Percentiles rank a stretch among this genome's conserved stretches.
phyloP scores from a whole-genome alignment of 2,113 vertebrate genomes.

The Vicugna pacos region DNA sequence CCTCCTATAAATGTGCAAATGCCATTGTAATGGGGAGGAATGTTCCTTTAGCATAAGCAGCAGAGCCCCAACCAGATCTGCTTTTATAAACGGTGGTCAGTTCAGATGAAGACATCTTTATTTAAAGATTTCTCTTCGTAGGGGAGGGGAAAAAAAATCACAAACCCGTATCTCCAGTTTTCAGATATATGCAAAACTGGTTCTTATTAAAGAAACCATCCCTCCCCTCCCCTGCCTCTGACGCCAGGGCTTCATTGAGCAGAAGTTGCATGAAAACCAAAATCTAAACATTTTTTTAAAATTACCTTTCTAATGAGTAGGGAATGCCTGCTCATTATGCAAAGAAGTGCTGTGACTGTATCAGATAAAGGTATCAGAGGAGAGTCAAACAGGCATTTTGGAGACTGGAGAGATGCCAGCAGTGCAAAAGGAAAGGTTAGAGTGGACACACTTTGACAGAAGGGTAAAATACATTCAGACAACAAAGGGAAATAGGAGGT shows the following conservation, averaged over 20 bases:
- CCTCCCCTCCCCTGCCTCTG: constrained; percentile 35
- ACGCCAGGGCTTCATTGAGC: constrained; percentile 84
- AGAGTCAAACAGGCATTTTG: constrained; percentile 77
- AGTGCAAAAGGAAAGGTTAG: constrained; percentile 65
- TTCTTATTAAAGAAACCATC: constrained; percentile 33
- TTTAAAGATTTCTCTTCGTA: constrained; percentile 80
- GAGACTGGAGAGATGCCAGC: constrained; percentile 79
- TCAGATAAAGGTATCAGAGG: constrained; percentile 72
- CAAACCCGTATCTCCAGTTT: constrained; percentile 65
- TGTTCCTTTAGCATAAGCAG: constrained; percentile 75
- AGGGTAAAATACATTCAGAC: constrained; percentile 83
- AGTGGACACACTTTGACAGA: constrained; percentile 86
- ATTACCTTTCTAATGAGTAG: constrained; percentile 84
- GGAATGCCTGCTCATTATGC: constrained; percentile 67
- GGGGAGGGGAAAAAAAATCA: constrained; percentile 10
- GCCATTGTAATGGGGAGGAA: constrained; percentile 83
- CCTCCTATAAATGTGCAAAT: constrained; percentile 86
- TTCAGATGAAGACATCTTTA: constrained; percentile 85
- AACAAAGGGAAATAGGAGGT: constrained; percentile 84
- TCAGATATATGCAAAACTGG: constrained; percentile 59
- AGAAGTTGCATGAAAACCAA: constrained; percentile 85
- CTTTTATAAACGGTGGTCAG: constrained; percentile 83
- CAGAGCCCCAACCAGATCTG: constrained; percentile 80
- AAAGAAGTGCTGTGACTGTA: constrained; percentile 78
- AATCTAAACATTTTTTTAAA: constrained; percentile 82